Conservation (phyloP, 2,113 vertebrate species). For the Felis catus region DNA sequence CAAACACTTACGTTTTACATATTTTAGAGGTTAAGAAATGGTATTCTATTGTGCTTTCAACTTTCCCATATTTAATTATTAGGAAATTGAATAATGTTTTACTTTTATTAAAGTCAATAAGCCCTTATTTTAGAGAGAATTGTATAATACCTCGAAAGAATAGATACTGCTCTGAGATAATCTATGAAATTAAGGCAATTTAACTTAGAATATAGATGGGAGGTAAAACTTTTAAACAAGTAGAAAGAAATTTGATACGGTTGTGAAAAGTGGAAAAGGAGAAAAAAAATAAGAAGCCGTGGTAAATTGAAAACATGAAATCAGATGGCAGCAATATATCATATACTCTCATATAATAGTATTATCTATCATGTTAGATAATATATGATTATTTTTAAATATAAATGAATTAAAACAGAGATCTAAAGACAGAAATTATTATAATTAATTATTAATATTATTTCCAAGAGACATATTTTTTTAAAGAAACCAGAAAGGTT, state of each 20-base stretch:
- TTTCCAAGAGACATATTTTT: not conserved
- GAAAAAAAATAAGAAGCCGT: not conserved
- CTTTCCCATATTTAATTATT: not conserved
- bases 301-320: not conserved
- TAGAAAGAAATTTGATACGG: not conserved
- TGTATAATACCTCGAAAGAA: not conserved
- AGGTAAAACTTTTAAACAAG: not conserved
- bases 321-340: not conserved
- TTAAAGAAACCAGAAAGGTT: not conserved
- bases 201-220: not conserved
- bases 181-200: not conserved
- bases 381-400: not conserved
- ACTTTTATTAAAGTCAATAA: not conserved
- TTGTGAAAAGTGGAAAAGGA: not conserved
- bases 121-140: not conserved
- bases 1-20: not conserved
- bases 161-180: not conserved
- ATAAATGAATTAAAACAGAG: not conserved
- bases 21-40: not conserved
- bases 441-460: not conserved
- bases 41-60: not conserved
- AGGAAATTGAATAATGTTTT: not conserved
- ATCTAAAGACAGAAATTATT: not conserved
- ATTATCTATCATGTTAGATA: not conserved
- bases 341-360: not conserved